Conservation (phyloP, 2,113 vertebrate genomes). For the Pachyramphus minor region DNA sequence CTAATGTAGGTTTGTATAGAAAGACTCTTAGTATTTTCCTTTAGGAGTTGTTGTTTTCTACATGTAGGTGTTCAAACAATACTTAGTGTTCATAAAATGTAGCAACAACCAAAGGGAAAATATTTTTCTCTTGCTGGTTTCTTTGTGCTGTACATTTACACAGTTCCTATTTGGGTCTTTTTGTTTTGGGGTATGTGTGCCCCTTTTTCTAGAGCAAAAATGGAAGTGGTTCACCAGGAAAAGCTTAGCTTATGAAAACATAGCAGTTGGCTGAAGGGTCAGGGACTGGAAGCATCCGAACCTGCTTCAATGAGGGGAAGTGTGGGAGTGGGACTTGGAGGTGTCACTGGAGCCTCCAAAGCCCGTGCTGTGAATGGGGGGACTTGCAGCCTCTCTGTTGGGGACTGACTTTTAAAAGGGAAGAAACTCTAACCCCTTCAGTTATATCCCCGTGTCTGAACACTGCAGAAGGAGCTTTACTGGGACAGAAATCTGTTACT, state of each 20-base stretch:
- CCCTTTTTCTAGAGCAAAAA: not conserved
- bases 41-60: not conserved
- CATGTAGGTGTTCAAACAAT: not conserved
- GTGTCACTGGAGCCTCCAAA: not conserved
- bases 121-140: not conserved
- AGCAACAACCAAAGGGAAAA: not conserved
- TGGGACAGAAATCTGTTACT: accelerated
- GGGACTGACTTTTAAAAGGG: not conserved
- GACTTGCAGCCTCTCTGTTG: not conserved
- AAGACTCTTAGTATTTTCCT: not conserved
- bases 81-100: not conserved
- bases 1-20: not conserved
- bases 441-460: not conserved
- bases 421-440: not conserved
- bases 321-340: not conserved
- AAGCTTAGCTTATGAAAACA: not conserved
- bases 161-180: not conserved
- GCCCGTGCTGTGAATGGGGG: not conserved
- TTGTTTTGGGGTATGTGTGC: not conserved
- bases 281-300: not conserved
- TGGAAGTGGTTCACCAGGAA: not conserved
- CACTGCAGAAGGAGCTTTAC: not conserved
- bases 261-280: not conserved
- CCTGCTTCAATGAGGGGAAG: not conserved
- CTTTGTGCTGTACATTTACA: not conserved